These are phyloP conservation scores for Nothobranchius kuhntae DNA, from an alignment of 2,113 vertebrate species.

Conservation along the genomic window DNA sequence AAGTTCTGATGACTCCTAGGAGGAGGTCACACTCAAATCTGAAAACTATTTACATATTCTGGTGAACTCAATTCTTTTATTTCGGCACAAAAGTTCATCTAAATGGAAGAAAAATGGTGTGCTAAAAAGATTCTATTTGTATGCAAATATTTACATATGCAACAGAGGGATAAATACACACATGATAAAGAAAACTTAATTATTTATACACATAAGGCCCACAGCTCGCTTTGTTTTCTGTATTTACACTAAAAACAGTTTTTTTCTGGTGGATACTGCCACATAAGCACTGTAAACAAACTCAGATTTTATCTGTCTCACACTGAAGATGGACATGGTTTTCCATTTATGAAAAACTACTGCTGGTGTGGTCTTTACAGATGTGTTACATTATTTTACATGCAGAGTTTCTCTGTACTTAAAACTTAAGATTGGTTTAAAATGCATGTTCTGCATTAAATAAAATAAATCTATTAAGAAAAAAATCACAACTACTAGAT, in stretches of 20 bases:
- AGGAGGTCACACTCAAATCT: not conserved
- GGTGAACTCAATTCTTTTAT: not conserved
- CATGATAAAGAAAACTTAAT: not conserved
- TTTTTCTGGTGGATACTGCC: not conserved
- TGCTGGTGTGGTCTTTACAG: too few relatives aligned
- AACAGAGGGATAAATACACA: conserved; percentile 5
- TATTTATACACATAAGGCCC: conserved; percentile 20
- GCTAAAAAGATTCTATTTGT: conserved; percentile 1
- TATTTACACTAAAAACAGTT: not conserved
- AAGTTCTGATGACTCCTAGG: not conserved
- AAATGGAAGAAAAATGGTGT: not conserved
- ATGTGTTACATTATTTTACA: conserved; percentile 22
- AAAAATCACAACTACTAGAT: not conserved
- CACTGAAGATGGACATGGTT: too few relatives aligned
- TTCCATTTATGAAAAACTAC: too few relatives aligned
- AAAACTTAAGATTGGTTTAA: not conserved
- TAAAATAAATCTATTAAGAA: not conserved
- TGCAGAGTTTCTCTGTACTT: conserved; percentile 9
- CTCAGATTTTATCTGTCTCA: not conserved
- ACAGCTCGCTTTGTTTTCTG: not conserved
- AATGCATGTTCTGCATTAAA: conserved; percentile 8
- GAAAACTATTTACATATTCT: not conserved
- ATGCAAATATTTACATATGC: conserved; percentile 25
- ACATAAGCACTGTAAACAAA: conserved; percentile 28
- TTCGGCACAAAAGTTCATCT: not conserved